Evolutionary conservation across 2,113 vertebrate genomes (phyloP).

Genomic region (Macroglossus sobrinus): DNA sequence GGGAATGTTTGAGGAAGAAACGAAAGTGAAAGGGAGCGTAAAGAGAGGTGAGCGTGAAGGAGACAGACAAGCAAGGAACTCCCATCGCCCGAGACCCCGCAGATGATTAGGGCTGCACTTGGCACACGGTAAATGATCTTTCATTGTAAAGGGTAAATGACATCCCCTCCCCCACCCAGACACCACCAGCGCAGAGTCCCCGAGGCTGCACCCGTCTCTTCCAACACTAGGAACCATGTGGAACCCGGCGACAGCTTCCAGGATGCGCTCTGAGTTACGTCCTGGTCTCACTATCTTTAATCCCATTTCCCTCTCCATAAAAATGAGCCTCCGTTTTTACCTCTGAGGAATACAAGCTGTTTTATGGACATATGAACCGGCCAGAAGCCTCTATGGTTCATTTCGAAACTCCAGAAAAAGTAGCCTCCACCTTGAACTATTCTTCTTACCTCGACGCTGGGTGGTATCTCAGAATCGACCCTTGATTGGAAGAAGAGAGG

Average conservation of each 20-base stretch:
- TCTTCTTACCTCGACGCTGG: background rate
- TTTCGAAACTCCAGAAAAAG: background rate
- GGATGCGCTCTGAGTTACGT: background rate
- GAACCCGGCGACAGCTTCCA: background rate
- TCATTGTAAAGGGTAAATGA: background rate
- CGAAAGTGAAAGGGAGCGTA: background rate
- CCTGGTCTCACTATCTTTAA: background rate
- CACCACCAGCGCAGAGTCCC: background rate
- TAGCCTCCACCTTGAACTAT: background rate
- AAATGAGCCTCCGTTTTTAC: background rate
- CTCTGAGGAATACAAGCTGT: background rate
- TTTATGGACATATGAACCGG: background rate
- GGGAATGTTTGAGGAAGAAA: background rate
- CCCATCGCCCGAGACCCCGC: background rate
- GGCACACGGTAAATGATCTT: background rate
- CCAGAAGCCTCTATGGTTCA: background rate
- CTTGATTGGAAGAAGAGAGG: no score
- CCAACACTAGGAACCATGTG: background rate
- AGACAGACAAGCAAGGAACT: background rate
- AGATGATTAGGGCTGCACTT: accelerated
- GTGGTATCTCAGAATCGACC: background rate
- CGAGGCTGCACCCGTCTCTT: background rate
- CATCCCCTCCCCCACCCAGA: background rate
- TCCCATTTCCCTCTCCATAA: background rate
- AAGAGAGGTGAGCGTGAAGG: background rate